These are phyloP conservation scores for Lycaon pictus DNA, from an alignment of 2,113 vertebrate species.

Conservation along the genomic window DNA sequence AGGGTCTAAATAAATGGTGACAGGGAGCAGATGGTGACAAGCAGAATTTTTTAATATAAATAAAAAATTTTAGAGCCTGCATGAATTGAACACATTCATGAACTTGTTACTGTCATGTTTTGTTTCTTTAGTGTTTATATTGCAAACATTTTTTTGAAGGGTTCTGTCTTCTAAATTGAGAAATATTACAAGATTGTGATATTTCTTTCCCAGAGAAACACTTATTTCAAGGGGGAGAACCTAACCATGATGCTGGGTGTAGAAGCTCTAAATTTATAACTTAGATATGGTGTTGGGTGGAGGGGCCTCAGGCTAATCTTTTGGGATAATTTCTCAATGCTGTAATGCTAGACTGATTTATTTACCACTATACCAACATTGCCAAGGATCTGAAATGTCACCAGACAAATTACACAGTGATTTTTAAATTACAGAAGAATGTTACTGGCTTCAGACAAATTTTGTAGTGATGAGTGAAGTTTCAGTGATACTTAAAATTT, in stretches of 20 bases:
- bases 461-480: background rate
- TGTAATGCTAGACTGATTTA: background rate
- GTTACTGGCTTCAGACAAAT: constrained; percentile 25
- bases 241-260: background rate
- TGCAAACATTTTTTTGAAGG: constrained; percentile 41
- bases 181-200: background rate
- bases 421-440: constrained; percentile 43
- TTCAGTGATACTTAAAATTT: constrained; percentile 1
- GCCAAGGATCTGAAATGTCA: background rate
- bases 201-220: background rate
- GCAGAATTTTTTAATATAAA: constrained; percentile 65
- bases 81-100: constrained; percentile 69
- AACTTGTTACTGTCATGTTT: constrained; percentile 67
- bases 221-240: background rate
- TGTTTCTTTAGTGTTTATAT: constrained; percentile 63
- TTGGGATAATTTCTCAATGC: background rate
- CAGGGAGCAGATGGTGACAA: constrained; percentile 74
- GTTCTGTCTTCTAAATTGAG: constrained; percentile 42
- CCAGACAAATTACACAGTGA: background rate
- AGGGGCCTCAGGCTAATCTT: background rate
- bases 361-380: background rate
- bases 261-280: background rate
- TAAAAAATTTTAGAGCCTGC: constrained; percentile 69
- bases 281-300: background rate
- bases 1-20: constrained; percentile 64